Evolutionary conservation across 2,113 vertebrate species (phyloP).

Genomic region (Oxyruncus cristatus): DNA sequence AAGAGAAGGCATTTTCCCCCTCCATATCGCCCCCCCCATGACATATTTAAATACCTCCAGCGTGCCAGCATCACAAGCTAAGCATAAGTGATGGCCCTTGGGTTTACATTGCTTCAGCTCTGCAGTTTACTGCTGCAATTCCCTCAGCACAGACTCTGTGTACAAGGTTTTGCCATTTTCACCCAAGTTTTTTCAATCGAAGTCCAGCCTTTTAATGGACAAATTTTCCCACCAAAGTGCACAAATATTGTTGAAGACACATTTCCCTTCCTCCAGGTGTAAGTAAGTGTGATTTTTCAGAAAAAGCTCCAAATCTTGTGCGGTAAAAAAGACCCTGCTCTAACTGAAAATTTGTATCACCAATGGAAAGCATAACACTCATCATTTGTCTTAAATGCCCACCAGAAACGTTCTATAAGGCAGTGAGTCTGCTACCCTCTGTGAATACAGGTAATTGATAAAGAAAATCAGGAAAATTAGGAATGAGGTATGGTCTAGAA

Average conservation of each 20-base stretch:
- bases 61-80: not conserved
- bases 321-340: not conserved
- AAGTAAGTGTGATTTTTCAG: not conserved
- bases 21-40: not conserved
- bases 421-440: not conserved
- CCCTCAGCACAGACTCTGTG: not conserved
- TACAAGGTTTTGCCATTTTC: conserved; percentile 33
- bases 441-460: not conserved
- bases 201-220: not conserved
- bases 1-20: not conserved
- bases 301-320: not conserved
- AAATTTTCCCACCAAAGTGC: not conserved
- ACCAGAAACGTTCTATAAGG: not conserved
- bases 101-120: not conserved
- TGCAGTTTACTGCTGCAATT: not conserved
- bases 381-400: not conserved
- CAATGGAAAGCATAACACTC: not conserved
- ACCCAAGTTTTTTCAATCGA: not conserved
- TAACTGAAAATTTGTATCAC: not conserved
- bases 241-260: not conserved
- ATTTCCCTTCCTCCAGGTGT: not conserved
- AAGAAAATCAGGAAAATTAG: not conserved
- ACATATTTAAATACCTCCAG: not conserved
- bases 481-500: not conserved
- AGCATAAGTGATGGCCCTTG: not conserved